A percentile compares a stretch with the other conserved stretches of the same genome.
These are phyloP conservation scores for Macrotis lagotis DNA, from an alignment of 2,113 vertebrate genomes.

Conservation along the genomic window DNA sequence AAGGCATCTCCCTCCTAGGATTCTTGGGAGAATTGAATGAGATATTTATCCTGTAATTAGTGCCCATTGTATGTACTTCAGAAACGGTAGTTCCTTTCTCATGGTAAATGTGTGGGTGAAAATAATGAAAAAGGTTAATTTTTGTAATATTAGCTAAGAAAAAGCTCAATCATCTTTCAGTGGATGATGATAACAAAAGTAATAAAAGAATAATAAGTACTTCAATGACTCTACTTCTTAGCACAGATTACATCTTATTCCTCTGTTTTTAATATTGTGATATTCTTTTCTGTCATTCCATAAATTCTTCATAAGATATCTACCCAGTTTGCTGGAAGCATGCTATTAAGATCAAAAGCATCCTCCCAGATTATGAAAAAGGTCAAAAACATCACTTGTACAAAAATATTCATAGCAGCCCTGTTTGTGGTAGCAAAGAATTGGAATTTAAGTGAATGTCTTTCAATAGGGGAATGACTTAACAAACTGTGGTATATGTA, in stretches of 20 bases:
- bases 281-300: neutral
- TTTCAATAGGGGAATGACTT: too few species aligned
- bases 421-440: too few species aligned
- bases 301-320: neutral
- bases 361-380: neutral
- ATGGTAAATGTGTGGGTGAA: neutral
- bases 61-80: neutral
- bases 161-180: neutral
- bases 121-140: neutral
- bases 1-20: neutral
- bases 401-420: too few species aligned
- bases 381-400: too few species aligned
- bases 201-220: neutral
- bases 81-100: neutral
- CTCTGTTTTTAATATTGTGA: neutral
- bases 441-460: too few species aligned
- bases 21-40: neutral
- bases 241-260: neutral
- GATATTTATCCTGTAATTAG: neutral
- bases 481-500: too few species aligned
- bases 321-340: neutral
- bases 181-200: neutral
- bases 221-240: neutral
- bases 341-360: neutral
- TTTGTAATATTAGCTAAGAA: neutral